Evolutionary conservation across 2,113 vertebrate genomes (phyloP), one percentile per base, ranked within the genome.

Genomic region (Eublepharis macularius): DNA sequence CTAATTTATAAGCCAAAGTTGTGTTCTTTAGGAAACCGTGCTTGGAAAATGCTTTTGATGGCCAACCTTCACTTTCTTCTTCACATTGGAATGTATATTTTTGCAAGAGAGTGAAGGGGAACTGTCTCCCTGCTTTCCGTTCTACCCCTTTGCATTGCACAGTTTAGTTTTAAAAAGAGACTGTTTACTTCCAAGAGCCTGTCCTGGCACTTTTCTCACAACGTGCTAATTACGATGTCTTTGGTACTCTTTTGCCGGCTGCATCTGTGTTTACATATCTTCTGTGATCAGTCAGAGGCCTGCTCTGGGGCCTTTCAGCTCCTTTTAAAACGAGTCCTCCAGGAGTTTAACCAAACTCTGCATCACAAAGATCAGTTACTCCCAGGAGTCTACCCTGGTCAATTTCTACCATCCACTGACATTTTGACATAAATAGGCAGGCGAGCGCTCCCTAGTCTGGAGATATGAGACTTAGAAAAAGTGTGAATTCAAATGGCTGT

Each of bases 401-500:
- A 93, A 80, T 93, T 91, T 95, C 92, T 96, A 87, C 84, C 90
- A 96, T 96, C 82, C 82, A 90, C 87, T 94, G 89, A 95, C 88
- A 90, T 91, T 95, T 93, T 96, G 93, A 95, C 93, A 86, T 74
- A 93, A 95, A 94, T 91, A 90, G 85, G 74, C 88, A 89, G 81
- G 84, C 93, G 93, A 81, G 39, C 79, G 84, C 93, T 93, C 81
- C 26, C 91, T 95, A 89, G 92, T 88, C 91, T 94, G 87, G 90
- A 96, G 94, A 97, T 94, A 94, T 32, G 73, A 94, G 66, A 90
- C 91, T 87, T 92, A 80, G 89, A 91, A 94, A 92, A 93, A 94
- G 90, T 93, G 88, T 92, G 89, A 95, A 96, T 95, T 96, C 94
- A 94, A 95, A 95, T n/a, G 72, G 85, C 81, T 96, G 93, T 94